Percentiles rank a stretch among this genome's conserved stretches.
These are phyloP conservation scores for Sarcophaga carnaria DNA, from an alignment of 2,888 invertebrate genomes.

Conservation along the genomic window DNA sequence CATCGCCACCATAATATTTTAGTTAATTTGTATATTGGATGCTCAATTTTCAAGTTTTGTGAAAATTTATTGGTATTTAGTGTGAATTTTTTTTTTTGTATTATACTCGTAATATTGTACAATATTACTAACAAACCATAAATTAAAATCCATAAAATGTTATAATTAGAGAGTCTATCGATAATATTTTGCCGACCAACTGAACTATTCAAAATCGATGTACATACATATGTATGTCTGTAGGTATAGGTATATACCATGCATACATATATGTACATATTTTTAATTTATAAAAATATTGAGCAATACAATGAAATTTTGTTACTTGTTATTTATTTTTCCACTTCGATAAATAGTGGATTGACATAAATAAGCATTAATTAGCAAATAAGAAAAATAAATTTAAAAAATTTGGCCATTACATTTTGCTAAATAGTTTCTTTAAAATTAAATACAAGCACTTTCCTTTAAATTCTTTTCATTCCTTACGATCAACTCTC, in stretches of 20 bases:
- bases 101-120: too few species aligned
- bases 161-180: constrained; percentile 64
- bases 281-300: constrained; percentile 46
- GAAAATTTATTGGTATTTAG: constrained; percentile 52
- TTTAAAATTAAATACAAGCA: too few species aligned
- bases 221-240: too few species aligned
- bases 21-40: constrained; percentile 42
- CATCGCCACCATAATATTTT: constrained; percentile 14
- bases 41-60: constrained; percentile 35
- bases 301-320: constrained; percentile 40
- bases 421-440: too few species aligned
- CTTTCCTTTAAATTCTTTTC: too few species aligned
- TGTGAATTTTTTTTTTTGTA: constrained; percentile 46
- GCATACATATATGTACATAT: neutral
- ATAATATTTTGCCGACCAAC: constrained; percentile 46
- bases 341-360: constrained; percentile 24
- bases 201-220: too few species aligned
- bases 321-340: constrained; percentile 48
- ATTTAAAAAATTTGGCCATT: neutral
- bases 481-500: too few species aligned
- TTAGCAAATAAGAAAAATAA: constrained; percentile 21
- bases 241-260: too few species aligned
- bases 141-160: constrained; percentile 61
- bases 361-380: constrained; percentile 42
- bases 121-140: constrained; percentile 45